Conservation (phyloP, 2,888 invertebrate genomes). For the Tiliacea aurago region DNA sequence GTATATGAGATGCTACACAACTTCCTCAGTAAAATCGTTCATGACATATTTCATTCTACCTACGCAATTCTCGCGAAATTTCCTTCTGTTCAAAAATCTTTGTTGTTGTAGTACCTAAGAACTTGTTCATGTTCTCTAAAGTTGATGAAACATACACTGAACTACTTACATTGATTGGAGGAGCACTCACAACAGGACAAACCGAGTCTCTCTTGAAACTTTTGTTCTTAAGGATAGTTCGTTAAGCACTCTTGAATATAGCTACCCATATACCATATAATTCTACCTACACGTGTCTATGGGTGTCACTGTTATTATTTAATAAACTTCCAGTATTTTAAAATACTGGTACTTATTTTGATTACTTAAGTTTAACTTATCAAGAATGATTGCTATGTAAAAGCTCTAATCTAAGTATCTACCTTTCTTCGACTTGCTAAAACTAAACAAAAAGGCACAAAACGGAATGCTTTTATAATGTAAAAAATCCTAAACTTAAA, state of each 20-base stretch:
- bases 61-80: background rate
- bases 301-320: background rate
- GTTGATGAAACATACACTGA: conserved; percentile 35
- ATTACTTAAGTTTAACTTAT: background rate
- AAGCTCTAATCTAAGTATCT: conserved; percentile 3
- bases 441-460: conserved; percentile 63
- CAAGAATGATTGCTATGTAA: background rate
- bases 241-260: conserved; percentile 20
- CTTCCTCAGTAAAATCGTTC: background rate
- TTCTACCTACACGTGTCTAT: background rate
- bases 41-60: background rate
- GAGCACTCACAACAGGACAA: conserved; percentile 42
- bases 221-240: conserved; percentile 32
- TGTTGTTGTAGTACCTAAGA: conserved; percentile 12
- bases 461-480: conserved; percentile 56
- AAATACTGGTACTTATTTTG: background rate
- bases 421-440: conserved; percentile 13
- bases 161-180: conserved; percentile 46
- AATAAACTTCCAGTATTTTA: background rate
- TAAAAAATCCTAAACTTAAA: conserved; percentile 32
- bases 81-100: background rate
- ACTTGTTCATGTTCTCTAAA: conserved; percentile 23
- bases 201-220: conserved; percentile 32
- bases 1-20: background rate
- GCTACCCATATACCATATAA: background rate